Base-by-base conservation (phyloP, 2,888 invertebrate genomes). In the Drosophila paranaensis region DNA sequence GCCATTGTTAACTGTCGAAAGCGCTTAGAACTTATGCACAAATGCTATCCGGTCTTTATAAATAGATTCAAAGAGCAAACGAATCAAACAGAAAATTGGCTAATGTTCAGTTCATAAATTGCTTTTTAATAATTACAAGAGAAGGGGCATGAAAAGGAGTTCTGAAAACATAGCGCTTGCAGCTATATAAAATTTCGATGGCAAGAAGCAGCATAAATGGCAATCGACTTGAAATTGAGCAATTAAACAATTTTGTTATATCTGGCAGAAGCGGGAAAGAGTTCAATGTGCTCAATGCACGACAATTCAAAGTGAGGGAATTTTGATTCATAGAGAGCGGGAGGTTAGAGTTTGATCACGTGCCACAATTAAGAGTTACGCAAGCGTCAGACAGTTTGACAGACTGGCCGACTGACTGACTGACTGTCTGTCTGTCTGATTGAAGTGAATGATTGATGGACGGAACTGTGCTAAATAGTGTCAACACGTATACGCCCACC, bases 391-490 rank as follows among this genome's bases (percentile, higher is more conserved):
- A 58, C 50, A 14, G 55, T 60, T 45, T 45, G 53, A 63, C 50
- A n/a, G 58, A 56, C 35, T 50, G 74, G 58, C 54, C 57, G 65
- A 37, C 25, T 37, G 45, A 35, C n/a, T 6, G n/a, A 6, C n/a
- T 74, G 73, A 63, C 71, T 74, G 79, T 66, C 80, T 20, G 50
- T 42, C 71, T 74, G 79, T 66, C 80, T 20, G 50, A 46, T 30
- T 35, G 64, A 30, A 37, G 37, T 46, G 39, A 30, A 14, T 45
- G 60, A 74, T 78, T 79, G 79, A 85, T 85, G 85, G 85, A 85
- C 88, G 79, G 86, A 82, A 80, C 81, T 85, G 88, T 85, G 88
- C 85, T 85, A 74, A 62, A 66, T 67, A 81, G 69, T 76, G 70
- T 66, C 64, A 77, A 60, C 75, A 77, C 70, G 58, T 65, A 48